Percentiles rank a stretch among this genome's conserved stretches.
Evolutionary conservation across 2,888 invertebrate genomes (phyloP).

Genomic region (Chironomus tentans): DNA sequence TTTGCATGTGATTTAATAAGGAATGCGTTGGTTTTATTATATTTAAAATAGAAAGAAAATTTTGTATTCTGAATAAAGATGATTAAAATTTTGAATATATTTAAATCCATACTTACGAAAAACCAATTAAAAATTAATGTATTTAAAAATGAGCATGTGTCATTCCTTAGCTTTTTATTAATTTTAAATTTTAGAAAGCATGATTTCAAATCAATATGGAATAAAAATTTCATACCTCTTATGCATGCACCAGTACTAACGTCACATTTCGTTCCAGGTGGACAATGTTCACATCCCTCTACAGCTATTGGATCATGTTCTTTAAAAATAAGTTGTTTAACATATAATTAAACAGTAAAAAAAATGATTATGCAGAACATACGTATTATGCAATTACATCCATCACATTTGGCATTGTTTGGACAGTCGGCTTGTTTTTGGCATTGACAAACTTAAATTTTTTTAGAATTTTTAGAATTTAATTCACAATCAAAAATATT

Average conservation of each 20-base stretch:
- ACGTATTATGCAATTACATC: constrained; percentile 59
- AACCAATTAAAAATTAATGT: no score
- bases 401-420: constrained; percentile 54
- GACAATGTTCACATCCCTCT: constrained; percentile 64
- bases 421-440: constrained; percentile 59
- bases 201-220: no score
- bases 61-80: no score
- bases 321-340: constrained; percentile 28
- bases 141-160: not conserved
- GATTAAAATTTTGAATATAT: no score
- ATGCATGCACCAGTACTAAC: constrained; percentile 72
- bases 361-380: constrained; percentile 35
- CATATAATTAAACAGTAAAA: constrained; percentile 1
- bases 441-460: constrained; percentile 54
- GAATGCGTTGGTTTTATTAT: no score
- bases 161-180: not conserved
- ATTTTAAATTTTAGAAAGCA: not conserved
- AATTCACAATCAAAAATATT: constrained; percentile 16
- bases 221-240: constrained; percentile 55
- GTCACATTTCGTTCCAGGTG: constrained; percentile 68
- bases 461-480: constrained; percentile 5
- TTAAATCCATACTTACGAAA: no score
- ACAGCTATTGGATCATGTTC: constrained; percentile 32
- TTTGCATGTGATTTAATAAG: not conserved
- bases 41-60: no score